phyloP scores from a whole-genome alignment of 2,888 invertebrate genomes.

The Argyresthia albistria region DNA sequence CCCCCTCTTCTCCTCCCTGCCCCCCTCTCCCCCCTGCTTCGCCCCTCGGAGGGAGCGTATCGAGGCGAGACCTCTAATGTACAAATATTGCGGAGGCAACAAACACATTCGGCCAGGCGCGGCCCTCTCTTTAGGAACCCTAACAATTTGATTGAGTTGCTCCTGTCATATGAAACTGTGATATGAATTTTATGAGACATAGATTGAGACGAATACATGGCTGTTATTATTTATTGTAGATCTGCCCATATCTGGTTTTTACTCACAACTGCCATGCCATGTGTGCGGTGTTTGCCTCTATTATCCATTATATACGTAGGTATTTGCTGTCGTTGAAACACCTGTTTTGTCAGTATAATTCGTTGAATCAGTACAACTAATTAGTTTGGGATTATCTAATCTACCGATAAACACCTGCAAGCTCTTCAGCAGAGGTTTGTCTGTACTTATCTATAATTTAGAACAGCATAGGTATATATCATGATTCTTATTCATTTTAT shows the following conservation, averaged over 20 bases:
- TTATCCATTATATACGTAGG: neutral
- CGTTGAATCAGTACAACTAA: no score
- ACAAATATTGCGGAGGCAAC: conserved; percentile 71
- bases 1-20: neutral
- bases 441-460: no score
- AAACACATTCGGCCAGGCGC: conserved; percentile 65
- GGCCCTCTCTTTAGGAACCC: conserved; percentile 15
- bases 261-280: no score
- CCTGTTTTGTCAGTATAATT: no score
- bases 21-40: neutral
- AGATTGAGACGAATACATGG: neutral
- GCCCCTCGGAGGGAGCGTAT: conserved; percentile 38
- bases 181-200: conserved; percentile 52
- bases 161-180: conserved; percentile 14
- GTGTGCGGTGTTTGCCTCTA: no score
- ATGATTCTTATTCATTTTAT: no score
- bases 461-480: neutral
- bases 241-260: no score
- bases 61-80: conserved; percentile 69
- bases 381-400: no score
- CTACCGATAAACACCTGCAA: no score
- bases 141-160: conserved; percentile 59
- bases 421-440: no score
- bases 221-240: no score
- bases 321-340: no score